phyloP scores from a whole-genome alignment of 2,888 invertebrate genomes.

The Archips xylosteana region DNA sequence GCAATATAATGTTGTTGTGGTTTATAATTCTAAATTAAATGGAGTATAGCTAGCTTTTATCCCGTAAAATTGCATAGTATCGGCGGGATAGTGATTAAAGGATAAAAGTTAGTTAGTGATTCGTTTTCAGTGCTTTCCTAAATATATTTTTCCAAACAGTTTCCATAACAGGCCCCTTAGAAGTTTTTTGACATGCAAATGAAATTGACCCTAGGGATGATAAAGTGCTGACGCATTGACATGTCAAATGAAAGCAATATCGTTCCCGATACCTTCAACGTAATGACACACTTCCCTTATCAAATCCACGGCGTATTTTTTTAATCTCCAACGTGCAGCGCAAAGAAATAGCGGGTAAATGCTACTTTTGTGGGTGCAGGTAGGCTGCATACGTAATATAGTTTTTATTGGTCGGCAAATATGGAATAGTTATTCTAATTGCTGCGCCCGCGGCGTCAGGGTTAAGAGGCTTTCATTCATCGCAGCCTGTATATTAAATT shows the following conservation, averaged over 20 bases:
- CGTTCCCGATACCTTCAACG: constrained; percentile 6
- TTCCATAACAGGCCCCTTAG: too few species aligned
- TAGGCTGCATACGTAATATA: constrained; percentile 42
- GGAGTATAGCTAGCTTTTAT: too few species aligned
- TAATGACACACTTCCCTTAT: constrained; percentile 5
- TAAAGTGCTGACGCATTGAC: neutral
- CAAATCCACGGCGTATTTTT: neutral
- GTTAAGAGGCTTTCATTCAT: constrained; percentile 9
- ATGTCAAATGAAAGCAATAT: constrained; percentile 8
- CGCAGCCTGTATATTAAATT: constrained; percentile 9
- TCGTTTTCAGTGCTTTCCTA: too few species aligned
- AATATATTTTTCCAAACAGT: too few species aligned
- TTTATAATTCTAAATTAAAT: too few species aligned
- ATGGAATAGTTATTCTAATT: constrained; percentile 26
- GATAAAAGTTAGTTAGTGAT: too few species aligned
- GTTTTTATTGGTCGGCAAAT: constrained; percentile 35
- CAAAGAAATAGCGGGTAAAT: constrained; percentile 54
- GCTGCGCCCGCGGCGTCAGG: constrained; percentile 19
- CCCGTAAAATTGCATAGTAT: too few species aligned
- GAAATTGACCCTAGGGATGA: too few species aligned
- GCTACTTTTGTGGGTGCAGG: constrained; percentile 50
- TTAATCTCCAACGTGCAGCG: constrained; percentile 10
- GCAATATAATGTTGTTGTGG: too few species aligned
- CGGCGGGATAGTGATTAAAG: too few species aligned
- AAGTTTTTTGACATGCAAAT: too few species aligned